Evolutionary conservation across 2,113 vertebrate species (phyloP).

Genomic region (Nematolebias whitei): DNA sequence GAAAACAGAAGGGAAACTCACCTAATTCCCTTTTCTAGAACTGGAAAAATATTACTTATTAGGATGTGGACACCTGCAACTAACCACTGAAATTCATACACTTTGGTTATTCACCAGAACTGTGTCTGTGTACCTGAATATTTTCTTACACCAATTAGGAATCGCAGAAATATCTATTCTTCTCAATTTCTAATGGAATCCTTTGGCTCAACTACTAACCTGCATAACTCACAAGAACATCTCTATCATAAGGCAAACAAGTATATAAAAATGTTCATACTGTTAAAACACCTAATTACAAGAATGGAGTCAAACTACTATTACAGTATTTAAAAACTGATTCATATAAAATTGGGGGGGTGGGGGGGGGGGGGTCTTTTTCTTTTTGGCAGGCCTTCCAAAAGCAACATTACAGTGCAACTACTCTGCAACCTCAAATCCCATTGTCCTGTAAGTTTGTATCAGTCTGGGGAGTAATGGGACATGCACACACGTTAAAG

Average conservation of each 20-base stretch:
- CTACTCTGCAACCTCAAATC: slow-evolving; percentile 4
- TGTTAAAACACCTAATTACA: too few species aligned
- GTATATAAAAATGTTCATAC: too few species aligned
- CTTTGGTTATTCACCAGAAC: background rate
- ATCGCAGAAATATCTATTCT: too few species aligned
- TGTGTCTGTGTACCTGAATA: background rate
- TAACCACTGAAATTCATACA: background rate
- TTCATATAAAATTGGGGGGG: too few species aligned
- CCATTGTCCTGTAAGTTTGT: slow-evolving; percentile 8
- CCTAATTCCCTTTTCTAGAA: background rate
- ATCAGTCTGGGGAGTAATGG: background rate
- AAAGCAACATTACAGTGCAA: slow-evolving; percentile 3
- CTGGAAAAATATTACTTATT: background rate
- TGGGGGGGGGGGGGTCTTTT: too few species aligned
- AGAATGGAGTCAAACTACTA: too few species aligned
- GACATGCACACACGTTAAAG: background rate
- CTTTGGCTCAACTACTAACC: too few species aligned
- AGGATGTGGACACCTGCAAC: background rate
- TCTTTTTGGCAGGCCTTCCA: background rate
- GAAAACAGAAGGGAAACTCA: background rate
- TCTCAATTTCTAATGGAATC: too few species aligned
- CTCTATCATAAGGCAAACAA: too few species aligned
- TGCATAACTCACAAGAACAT: too few species aligned
- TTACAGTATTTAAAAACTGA: too few species aligned
- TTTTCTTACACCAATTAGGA: too few species aligned